Evolutionary conservation across 2,797 vertebrate genomes (phyloP), one percentile per base, ranked within the genome.

Genomic region (Salmo trutta): DNA sequence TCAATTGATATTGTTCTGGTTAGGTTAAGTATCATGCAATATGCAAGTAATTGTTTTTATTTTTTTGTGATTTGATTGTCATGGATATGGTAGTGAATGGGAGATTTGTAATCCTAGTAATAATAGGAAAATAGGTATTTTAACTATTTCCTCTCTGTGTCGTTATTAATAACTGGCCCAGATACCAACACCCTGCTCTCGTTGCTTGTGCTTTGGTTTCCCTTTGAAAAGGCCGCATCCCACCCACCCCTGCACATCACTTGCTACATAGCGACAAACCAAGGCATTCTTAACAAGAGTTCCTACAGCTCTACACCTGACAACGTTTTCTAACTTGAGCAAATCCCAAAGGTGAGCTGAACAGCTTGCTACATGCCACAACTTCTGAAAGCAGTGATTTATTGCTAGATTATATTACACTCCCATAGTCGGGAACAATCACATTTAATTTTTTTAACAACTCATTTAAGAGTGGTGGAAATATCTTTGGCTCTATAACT

Each of bases 141-240:
- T 47, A 17, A 10, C 79, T 80, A n/a, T n/a, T n/a, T n/a, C 54
- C 80, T 71, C 59, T 75, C 77, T 78, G 76, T 41, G 88, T 85
- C 92, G 88, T 85, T 93, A 94, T 93, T 90, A 93, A 94, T 94
- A 94, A 88, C 90, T 91, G 91, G 21, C 90, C 92, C 87, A 92
- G 75, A 94, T 94, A 88, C 91, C 88, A 21, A 5, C 76, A 71
- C 67, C 73, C 87, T 82, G 29, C 91, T 94, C 91, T 76, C 82
- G 88, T 94, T 94, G 90, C 93, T 74, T 54, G 76, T 16, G 5
- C 41, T 79, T 85, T 78, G 79, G 84, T 83, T 88, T 74, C 59
- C 77, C 79, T 75, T 79, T 65, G 33, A 31, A 71, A 75, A 33
- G 41, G 14, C 69, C 3, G 21, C n/a, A 70, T 3, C 21, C 16